phyloP scores from a whole-genome alignment of 2,113 vertebrate genomes.

The Hyperopisus bebe region DNA sequence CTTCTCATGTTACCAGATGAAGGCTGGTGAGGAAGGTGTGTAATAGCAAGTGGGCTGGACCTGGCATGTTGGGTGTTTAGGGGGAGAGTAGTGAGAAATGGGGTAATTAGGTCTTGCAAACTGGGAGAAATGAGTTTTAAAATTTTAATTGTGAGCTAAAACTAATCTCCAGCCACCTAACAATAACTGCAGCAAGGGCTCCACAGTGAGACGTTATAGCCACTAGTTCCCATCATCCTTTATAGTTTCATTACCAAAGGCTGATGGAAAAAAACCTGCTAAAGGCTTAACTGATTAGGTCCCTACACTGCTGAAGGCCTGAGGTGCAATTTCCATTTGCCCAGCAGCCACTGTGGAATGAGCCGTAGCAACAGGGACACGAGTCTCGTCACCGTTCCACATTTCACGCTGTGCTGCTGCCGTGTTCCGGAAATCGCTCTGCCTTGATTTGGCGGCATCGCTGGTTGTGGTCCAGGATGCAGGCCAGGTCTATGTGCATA shows the following conservation, averaged over 20 bases:
- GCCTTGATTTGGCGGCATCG: not conserved
- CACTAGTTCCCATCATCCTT: not conserved
- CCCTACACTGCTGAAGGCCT: conserved; percentile 17
- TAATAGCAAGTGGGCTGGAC: not conserved
- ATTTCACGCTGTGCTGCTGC: not conserved
- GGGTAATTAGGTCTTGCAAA: not conserved
- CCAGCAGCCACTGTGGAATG: conserved; percentile 29
- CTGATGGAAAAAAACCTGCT: conserved; percentile 16
- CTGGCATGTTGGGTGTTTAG: not conserved
- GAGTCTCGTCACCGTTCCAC: not conserved
- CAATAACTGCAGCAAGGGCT: not conserved
- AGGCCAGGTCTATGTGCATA: not conserved
- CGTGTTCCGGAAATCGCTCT: not conserved
- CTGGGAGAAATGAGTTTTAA: not conserved
- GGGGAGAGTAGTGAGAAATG: not conserved
- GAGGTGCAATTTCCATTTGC: conserved; percentile 35
- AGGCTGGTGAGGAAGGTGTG: not conserved
- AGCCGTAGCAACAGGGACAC: not conserved
- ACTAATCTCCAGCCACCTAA: not conserved
- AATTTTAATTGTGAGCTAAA: conserved; percentile 2
- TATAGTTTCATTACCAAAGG: conserved; percentile 21
- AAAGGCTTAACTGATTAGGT: conserved; percentile 35
- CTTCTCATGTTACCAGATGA: not conserved
- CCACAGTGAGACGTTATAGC: not conserved
- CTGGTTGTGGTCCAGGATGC: not conserved